Evolutionary conservation across 2,888 invertebrate genomes (phyloP), one percentile per base, ranked within the genome.

Genomic region (Drosophila robusta): DNA sequence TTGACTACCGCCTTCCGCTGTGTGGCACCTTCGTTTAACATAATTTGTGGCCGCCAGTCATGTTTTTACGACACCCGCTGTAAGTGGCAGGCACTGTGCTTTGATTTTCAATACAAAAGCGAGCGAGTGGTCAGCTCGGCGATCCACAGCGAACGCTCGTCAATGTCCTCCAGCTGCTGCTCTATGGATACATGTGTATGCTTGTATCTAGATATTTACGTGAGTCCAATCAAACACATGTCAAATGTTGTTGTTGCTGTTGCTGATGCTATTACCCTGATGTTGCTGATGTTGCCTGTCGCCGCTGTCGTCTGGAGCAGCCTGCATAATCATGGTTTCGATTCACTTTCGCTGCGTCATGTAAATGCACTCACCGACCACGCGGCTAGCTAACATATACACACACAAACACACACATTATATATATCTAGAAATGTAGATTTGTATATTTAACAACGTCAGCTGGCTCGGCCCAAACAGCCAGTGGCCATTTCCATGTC

Each of bases 341-440:
- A 80, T 80, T 86, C 78, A 82, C 82, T 82, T 82, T 82, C 87
- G 82, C 82, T 69, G 84, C 70, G 82, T 82, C 87, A 86, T 86
- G 82, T 80, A 85, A 85, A 82, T 76, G 80, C 83, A 80, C 76
- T 86, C 80, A 79, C 82, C 78, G 44, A 55, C 46, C 63, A 73
- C 68, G 60, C 67, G 32, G 45, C 32, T 16, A 14, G 18, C 38
- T n/a, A 44, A 26, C 22, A 22, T 32, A 61, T 9, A 36, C 4
- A n/a, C 14, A 39, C 9, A 29, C 18, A 41, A 16, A 24, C 9
- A 41, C 3, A 38, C 12, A 26, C 11, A 18, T 18, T 18, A 18
- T 18, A 18, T 18, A 44, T 50, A n/a, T 41, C n/a, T 47, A 29
- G 34, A 46, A 32, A 45, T 51, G 42, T 58, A 45, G 34, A 22